Conservation (phyloP, 1,140 invertebrate species). For the Chelonus insularis region DNA sequence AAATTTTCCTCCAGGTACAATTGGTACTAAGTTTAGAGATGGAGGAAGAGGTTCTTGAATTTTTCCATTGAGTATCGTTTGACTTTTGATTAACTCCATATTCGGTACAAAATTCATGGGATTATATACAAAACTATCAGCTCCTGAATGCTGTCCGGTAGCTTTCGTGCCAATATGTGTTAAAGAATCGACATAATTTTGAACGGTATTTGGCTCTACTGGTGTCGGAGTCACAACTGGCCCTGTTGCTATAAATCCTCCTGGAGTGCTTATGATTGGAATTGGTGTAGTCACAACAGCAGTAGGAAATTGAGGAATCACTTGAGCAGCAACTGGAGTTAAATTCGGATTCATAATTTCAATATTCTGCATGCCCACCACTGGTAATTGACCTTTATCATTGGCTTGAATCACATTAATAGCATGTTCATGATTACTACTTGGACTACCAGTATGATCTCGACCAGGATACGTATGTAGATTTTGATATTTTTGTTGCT, state of each 20-base stretch:
- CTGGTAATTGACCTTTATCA: constrained; percentile 47
- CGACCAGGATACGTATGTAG: constrained; percentile 27
- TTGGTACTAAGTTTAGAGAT: constrained; percentile 46
- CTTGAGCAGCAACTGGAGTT: constrained; percentile 31
- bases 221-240: constrained; percentile 29
- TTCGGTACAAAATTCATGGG: constrained; percentile 56
- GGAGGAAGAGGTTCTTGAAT: constrained; percentile 38
- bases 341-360: constrained; percentile 54
- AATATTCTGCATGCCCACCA: constrained; percentile 47
- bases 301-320: constrained; percentile 44
- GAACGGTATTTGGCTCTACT: constrained; percentile 35
- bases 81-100: constrained; percentile 49
- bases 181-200: constrained; percentile 44
- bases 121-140: constrained; percentile 44
- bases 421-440: constrained; percentile 38
- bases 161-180: constrained; percentile 44
- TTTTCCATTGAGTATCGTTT: constrained; percentile 49
- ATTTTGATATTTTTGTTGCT: constrained; percentile 24
- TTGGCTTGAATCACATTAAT: constrained; percentile 34
- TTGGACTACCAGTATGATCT: constrained; percentile 44
- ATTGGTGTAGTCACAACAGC: constrained; percentile 51
- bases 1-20: constrained; percentile 51
- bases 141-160: constrained; percentile 23
- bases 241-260: constrained; percentile 38
- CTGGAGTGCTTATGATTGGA: constrained; percentile 48